Percentiles rank a stretch among this genome's conserved stretches.
phyloP scores from a whole-genome alignment of 2,113 vertebrate genomes.

The Aptenodytes patagonicus region DNA sequence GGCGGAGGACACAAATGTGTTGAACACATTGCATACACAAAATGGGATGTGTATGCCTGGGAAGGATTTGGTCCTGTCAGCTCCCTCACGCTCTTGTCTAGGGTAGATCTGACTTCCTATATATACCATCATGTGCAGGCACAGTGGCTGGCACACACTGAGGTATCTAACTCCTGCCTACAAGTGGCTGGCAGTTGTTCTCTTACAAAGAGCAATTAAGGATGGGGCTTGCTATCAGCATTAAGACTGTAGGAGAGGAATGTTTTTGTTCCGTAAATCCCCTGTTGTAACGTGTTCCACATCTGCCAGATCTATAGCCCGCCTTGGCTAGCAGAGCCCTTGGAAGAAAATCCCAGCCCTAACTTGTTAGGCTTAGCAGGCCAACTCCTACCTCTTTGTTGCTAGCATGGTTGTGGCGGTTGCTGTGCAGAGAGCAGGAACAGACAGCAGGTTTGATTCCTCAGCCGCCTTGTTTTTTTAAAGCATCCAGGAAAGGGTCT shows the following conservation, averaged over 20 bases:
- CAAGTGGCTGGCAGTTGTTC: background rate
- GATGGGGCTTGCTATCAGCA: background rate
- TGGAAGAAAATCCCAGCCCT: background rate
- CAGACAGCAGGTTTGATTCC: background rate
- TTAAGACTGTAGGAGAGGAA: background rate
- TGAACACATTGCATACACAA: rapidly evolving
- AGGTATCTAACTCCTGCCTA: background rate
- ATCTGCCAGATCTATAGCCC: background rate
- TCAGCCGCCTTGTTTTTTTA: background rate
- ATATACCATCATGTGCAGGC: rapidly evolving
- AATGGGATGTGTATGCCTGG: background rate
- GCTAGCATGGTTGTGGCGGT: rapidly evolving
- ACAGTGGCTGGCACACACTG: background rate
- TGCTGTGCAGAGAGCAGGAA: background rate
- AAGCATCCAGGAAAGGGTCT: background rate
- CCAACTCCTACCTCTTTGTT: background rate
- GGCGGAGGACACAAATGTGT: background rate
- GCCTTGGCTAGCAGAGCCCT: background rate
- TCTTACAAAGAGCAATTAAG: background rate
- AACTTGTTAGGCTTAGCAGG: background rate
- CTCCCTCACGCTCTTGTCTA: background rate
- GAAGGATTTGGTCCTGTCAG: background rate
- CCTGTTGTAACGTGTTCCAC: background rate
- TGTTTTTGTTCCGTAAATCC: background rate
- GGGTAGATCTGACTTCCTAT: background rate